Conservation (phyloP, 2,888 invertebrate genomes). For the Cataglyphis cursor region DNA sequence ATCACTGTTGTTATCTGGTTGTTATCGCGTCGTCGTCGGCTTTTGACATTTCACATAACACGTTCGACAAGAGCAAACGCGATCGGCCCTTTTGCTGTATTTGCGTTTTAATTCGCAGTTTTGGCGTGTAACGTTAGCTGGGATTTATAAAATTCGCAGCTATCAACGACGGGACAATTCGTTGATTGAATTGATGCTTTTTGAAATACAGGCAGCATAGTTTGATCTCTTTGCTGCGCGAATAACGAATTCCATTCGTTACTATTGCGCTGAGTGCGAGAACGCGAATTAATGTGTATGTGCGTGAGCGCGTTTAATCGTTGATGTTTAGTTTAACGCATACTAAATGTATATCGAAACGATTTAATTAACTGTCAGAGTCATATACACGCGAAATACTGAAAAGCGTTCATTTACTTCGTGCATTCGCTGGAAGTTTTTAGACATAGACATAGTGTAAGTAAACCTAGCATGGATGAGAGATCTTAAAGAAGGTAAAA, state of each 20-base stretch:
- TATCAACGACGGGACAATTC: background rate
- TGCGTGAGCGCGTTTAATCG: background rate
- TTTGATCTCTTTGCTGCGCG: conserved; percentile 11
- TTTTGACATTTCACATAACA: background rate
- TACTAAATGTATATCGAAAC: background rate
- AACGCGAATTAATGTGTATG: background rate
- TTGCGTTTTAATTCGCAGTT: background rate
- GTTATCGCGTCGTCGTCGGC: conserved; percentile 1
- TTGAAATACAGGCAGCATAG: background rate
- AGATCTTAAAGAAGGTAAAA: background rate
- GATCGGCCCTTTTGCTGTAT: conserved; percentile 7
- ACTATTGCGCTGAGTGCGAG: background rate
- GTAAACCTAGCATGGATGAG: background rate
- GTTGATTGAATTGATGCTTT: conserved; percentile 1
- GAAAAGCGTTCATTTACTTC: background rate
- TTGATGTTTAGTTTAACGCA: conserved; percentile 14
- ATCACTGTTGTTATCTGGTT: conserved; percentile 42
- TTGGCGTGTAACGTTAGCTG: background rate
- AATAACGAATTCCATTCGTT: conserved; percentile 15
- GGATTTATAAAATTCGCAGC: conserved; percentile 2
- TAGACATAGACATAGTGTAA: background rate
- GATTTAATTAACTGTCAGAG: conserved; percentile 12
- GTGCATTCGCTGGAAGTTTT: background rate
- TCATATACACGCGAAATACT: background rate
- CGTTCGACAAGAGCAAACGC: background rate